Conservation (phyloP, 64 coral and sea anemone genomes). For the Actinia equina region DNA sequence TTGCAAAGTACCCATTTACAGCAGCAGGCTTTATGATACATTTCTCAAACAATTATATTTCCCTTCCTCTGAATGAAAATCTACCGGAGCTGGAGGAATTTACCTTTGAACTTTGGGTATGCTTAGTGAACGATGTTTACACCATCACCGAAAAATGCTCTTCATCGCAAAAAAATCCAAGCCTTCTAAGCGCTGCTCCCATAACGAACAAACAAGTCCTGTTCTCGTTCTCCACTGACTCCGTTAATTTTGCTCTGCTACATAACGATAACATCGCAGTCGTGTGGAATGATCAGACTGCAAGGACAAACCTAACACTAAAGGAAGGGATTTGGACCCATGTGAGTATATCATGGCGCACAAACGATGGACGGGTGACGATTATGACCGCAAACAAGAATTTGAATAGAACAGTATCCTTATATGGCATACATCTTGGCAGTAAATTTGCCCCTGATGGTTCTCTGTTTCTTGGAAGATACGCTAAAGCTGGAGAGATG, state of each 20-base stretch:
- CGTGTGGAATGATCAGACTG: slow-evolving; percentile 28
- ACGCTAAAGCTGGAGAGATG: slow-evolving; percentile 45
- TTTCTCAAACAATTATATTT: slow-evolving; percentile 50
- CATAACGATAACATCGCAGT: slow-evolving; percentile 52
- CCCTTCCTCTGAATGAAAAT: slow-evolving; percentile 29
- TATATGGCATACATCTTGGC: slow-evolving; percentile 54
- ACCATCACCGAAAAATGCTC: slow-evolving; percentile 25
- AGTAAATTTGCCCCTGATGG: slow-evolving; percentile 53
- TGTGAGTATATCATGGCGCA: slow-evolving; percentile 75
- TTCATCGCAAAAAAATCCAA: slow-evolving; percentile 1
- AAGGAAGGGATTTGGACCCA: slow-evolving; percentile 71
- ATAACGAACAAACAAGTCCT: slow-evolving; percentile 44
- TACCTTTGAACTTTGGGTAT: slow-evolving; percentile 88
- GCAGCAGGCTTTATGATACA: slow-evolving; percentile 79
- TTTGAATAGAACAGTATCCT: background rate
- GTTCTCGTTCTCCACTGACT: slow-evolving; percentile 38
- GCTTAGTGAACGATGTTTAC: slow-evolving; percentile 43
- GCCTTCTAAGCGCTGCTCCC: background rate
- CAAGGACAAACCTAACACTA: slow-evolving; percentile 53
- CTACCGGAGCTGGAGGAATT: slow-evolving; percentile 70
- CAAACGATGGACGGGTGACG: slow-evolving; percentile 70
- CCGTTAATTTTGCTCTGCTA: slow-evolving; percentile 50
- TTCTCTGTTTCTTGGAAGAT: slow-evolving; percentile 47
- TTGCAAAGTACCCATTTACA: slow-evolving; percentile 49
- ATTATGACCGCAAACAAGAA: background rate